Conservation (phyloP, 2,113 vertebrate genomes). For the Oreochromis tanganicae region DNA sequence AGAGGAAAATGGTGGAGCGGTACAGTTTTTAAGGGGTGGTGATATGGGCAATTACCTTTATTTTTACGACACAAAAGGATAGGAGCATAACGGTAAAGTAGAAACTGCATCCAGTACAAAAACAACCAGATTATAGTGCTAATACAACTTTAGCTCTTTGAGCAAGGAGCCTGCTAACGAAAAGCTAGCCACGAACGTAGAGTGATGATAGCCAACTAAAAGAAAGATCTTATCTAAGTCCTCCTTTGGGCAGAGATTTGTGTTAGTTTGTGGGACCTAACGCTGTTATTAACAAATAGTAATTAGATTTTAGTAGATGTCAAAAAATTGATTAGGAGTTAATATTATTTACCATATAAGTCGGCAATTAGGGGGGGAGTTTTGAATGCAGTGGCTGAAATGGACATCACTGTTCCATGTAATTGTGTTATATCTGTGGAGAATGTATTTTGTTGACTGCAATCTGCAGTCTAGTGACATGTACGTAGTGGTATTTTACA, state of each 20-base stretch:
- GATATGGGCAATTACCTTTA: background rate
- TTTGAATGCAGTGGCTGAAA: background rate
- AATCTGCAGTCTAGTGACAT: background rate
- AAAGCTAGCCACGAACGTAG: background rate
- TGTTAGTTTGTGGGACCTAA: background rate
- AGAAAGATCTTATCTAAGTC: background rate
- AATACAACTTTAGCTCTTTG: background rate
- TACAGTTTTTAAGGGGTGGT: background rate
- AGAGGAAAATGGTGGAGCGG: background rate
- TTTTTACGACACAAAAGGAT: background rate
- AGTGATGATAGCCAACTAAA: background rate
- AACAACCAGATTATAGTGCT: background rate
- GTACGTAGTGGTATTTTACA: background rate
- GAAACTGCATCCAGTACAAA: background rate
- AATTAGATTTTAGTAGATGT: background rate
- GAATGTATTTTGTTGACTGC: background rate
- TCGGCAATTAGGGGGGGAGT: background rate
- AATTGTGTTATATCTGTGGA: background rate
- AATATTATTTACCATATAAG: background rate
- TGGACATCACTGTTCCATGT: background rate
- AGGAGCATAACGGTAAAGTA: background rate
- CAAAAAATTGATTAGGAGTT: background rate
- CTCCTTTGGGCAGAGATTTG: rapidly evolving
- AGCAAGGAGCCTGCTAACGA: background rate
- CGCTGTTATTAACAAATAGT: background rate